phyloP scores from a whole-genome alignment of 2,113 vertebrate species.

The Azemiops feae region DNA sequence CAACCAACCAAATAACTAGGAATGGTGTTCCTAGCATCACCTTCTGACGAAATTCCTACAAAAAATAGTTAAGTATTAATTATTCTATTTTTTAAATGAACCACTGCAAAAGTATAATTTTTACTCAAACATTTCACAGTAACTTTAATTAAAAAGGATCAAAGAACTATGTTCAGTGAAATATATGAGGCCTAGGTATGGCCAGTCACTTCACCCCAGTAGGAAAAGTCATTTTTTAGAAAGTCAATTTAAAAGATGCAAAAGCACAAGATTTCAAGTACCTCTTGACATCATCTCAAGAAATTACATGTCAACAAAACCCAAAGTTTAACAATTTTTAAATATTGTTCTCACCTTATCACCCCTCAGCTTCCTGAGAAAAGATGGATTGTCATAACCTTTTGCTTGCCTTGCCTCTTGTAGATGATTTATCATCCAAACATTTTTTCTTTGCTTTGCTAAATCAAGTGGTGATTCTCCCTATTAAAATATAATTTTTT shows the following conservation, averaged over 20 bases:
- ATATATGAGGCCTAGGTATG: background rate
- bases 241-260: background rate
- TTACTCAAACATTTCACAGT: background rate
- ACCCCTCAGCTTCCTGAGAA: slow-evolving; percentile 94
- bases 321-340: background rate
- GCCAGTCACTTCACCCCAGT: background rate
- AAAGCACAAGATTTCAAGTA: background rate
- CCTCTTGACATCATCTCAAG: background rate
- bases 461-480: slow-evolving; percentile 96
- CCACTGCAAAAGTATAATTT: background rate
- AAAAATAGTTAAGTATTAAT: slow-evolving; percentile 54
- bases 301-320: background rate
- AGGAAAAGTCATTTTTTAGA: background rate
- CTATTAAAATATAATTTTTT: slow-evolving; percentile 65
- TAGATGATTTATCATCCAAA: slow-evolving; percentile 99
- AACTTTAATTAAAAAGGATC: background rate
- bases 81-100: slow-evolving; percentile 32
- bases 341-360: slow-evolving; percentile 83
- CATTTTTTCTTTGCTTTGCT: slow-evolving; percentile 97
- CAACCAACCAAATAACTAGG: slow-evolving; percentile 96
- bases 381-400: slow-evolving; percentile 96
- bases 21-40: slow-evolving; percentile 99
- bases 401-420: slow-evolving; percentile 97
- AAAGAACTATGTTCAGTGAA: background rate
- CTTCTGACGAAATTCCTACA: slow-evolving; percentile 96